Percentiles rank a stretch among this genome's conserved stretches.
Evolutionary conservation across 2,113 vertebrate species (phyloP).

Genomic region (Perca schrenkii): DNA sequence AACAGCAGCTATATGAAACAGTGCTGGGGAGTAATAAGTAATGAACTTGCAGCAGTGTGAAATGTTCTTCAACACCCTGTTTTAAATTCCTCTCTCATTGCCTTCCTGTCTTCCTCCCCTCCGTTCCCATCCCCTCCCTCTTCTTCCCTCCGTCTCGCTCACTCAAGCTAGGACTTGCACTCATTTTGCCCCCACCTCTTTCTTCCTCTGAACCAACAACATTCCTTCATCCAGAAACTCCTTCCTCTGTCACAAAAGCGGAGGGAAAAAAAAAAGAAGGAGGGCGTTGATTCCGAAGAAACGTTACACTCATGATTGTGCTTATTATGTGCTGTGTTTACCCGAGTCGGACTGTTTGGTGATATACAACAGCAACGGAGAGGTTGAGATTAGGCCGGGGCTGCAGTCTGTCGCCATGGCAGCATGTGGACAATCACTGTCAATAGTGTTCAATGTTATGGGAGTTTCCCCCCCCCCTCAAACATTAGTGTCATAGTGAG

Average conservation of each 20-base stretch:
- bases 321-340: not conserved
- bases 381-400: constrained; percentile 23
- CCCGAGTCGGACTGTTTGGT: constrained; percentile 20
- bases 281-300: constrained; percentile 56
- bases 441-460: constrained; percentile 57
- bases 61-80: constrained; percentile 1
- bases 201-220: constrained; percentile 62
- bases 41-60: constrained; percentile 28
- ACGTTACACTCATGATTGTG: not conserved
- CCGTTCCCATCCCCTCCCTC: not conserved
- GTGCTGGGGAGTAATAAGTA: constrained; percentile 15
- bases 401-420: constrained; percentile 69
- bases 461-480: constrained; percentile 51
- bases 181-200: constrained; percentile 37
- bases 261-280: constrained; percentile 32
- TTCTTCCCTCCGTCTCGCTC: constrained; percentile 18
- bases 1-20: constrained; percentile 1
- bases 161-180: constrained; percentile 63
- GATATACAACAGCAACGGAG: constrained; percentile 18
- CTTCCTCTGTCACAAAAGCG: constrained; percentile 67
- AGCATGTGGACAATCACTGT: constrained; percentile 48
- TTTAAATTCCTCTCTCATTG: constrained; percentile 27
- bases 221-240: constrained; percentile 77
- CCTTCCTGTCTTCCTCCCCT: constrained; percentile 1
- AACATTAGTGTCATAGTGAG: constrained; percentile 60